phyloP scores from a whole-genome alignment of 2,113 vertebrate species.

The Sylvilagus bachmani region DNA sequence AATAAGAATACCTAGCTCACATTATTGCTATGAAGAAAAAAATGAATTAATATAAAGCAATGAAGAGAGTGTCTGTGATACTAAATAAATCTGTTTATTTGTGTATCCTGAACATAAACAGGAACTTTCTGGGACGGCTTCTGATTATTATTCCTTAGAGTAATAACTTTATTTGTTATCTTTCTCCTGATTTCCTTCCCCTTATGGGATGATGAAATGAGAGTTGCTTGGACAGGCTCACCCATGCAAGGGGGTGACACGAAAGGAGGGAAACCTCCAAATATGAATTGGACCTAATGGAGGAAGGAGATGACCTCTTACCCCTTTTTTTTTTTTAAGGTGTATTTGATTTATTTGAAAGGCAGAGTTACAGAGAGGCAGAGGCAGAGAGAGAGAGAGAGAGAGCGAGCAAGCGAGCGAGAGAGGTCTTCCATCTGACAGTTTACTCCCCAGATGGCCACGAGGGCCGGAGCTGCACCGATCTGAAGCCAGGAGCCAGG shows the following conservation, averaged over 20 bases:
- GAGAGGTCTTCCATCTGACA: too few species aligned
- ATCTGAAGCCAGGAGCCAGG: too few species aligned
- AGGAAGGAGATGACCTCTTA: background rate
- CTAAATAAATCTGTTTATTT: background rate
- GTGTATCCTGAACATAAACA: background rate
- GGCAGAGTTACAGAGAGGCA: too few species aligned
- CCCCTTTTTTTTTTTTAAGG: background rate
- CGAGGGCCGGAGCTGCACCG: too few species aligned
- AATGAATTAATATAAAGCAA: background rate
- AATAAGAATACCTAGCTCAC: background rate
- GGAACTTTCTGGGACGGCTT: background rate
- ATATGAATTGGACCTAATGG: background rate
- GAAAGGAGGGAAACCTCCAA: background rate
- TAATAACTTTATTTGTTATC: background rate
- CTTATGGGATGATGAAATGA: background rate
- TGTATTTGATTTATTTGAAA: too few species aligned
- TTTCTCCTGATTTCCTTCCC: accelerated
- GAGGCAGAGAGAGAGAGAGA: too few species aligned
- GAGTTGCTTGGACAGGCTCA: background rate
- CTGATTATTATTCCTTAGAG: background rate
- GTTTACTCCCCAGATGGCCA: too few species aligned
- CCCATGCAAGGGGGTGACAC: background rate
- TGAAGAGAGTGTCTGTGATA: background rate
- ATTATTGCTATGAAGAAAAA: background rate
- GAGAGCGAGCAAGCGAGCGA: too few species aligned